These are phyloP conservation scores for Eupeodes luniger DNA, from an alignment of 2,888 invertebrate genomes.

Conservation along the genomic window DNA sequence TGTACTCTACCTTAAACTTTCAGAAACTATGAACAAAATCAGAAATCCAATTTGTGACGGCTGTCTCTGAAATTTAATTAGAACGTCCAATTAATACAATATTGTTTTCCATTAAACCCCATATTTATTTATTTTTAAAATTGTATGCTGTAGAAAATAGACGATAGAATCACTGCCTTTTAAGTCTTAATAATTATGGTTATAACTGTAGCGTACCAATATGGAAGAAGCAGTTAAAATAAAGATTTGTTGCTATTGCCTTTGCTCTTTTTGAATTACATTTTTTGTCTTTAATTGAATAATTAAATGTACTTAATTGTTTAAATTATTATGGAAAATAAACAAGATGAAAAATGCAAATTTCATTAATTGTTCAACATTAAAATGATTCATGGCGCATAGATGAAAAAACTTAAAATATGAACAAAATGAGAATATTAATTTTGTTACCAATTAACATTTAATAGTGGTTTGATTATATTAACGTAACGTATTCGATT, in stretches of 20 bases:
- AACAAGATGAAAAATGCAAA: background rate
- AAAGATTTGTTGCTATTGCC: background rate
- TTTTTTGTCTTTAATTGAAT: background rate
- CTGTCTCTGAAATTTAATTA: no score
- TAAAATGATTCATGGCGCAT: background rate
- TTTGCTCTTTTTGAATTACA: background rate
- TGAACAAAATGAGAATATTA: background rate
- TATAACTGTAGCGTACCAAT: background rate
- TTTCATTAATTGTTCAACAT: background rate
- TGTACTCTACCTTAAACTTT: no score
- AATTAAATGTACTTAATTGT: background rate
- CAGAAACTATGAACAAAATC: no score
- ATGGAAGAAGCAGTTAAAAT: background rate
- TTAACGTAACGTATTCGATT: no score
- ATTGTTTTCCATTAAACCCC: no score
- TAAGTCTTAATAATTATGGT: background rate
- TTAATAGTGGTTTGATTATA: background rate
- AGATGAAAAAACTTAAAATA: background rate
- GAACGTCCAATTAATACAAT: no score
- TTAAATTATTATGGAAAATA: background rate
- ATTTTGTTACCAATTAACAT: background rate
- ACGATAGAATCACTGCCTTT: no score
- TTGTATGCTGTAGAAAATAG: no score
- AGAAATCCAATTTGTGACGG: no score
- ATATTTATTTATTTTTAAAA: no score